A percentile compares a stretch with the other conserved stretches of the same genome.
Conservation (phyloP, 1,140 invertebrate species). For the Hestina assimilis region DNA sequence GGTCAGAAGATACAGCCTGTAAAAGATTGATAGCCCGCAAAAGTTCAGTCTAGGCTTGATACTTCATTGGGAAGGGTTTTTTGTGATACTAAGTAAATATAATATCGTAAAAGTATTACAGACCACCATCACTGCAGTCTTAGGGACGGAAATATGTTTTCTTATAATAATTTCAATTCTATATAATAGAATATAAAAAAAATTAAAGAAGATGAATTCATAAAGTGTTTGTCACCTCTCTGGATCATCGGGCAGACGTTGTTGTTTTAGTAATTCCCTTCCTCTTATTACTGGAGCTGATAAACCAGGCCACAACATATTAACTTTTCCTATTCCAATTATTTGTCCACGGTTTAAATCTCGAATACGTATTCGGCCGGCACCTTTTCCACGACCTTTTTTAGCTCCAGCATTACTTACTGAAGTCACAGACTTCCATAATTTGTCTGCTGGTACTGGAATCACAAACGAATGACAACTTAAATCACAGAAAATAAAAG, state of each 20-base stretch:
- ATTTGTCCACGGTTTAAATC: conserved; percentile 95
- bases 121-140: too few relatives aligned
- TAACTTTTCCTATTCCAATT: conserved; percentile 91
- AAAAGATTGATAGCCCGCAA: too few relatives aligned
- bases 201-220: background rate
- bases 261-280: conserved; percentile 84
- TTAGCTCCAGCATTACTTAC: conserved; percentile 98
- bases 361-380: conserved; percentile 84
- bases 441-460: conserved; percentile 84
- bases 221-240: conserved; percentile 75
- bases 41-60: too few relatives aligned
- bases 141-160: too few relatives aligned
- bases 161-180: too few relatives aligned
- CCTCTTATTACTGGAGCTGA: conserved; percentile 90
- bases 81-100: too few relatives aligned
- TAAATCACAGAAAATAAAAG: background rate
- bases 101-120: too few relatives aligned
- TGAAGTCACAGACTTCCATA: conserved; percentile 96
- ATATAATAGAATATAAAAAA: background rate
- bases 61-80: too few relatives aligned
- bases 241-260: conserved; percentile 84
- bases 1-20: too few relatives aligned
- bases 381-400: conserved; percentile 93
- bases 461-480: background rate
- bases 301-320: conserved; percentile 95